These are phyloP conservation scores for Tribolium castaneum DNA, from an alignment of 1,140 invertebrate species.

Conservation along the genomic window DNA sequence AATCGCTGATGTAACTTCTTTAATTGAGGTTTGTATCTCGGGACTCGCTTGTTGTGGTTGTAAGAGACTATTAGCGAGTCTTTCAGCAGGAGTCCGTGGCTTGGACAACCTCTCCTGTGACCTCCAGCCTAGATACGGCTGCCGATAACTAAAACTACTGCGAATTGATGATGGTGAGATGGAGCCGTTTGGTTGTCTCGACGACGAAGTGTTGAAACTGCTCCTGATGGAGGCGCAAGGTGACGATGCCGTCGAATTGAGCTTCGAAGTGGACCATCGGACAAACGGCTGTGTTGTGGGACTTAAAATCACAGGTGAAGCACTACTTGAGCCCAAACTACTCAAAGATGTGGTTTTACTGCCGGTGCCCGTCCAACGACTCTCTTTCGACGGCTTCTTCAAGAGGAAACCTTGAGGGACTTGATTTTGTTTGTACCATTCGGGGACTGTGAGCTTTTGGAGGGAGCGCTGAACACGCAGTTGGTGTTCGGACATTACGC, in stretches of 20 bases:
- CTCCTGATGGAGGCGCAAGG: constrained; percentile 73
- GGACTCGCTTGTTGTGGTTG: constrained; percentile 68
- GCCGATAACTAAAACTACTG: constrained; percentile 74
- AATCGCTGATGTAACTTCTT: constrained; percentile 92
- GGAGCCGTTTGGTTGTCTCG: constrained; percentile 60
- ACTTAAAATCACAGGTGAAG: constrained; percentile 59
- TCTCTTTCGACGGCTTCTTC: constrained; percentile 53
- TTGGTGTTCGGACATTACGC: constrained; percentile 90
- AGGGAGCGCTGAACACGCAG: constrained; percentile 90
- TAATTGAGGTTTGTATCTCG: constrained; percentile 90
- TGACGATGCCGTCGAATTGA: constrained; percentile 80
- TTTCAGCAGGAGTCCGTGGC: constrained; percentile 85
- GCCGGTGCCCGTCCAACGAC: constrained; percentile 60
- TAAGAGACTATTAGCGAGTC: constrained; percentile 75
- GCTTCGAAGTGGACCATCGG: constrained; percentile 86
- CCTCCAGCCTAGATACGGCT: constrained; percentile 90
- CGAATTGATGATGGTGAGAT: constrained; percentile 65
- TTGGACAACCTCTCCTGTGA: constrained; percentile 84
- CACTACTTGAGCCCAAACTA: constrained; percentile 62
- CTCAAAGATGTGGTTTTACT: constrained; percentile 62
- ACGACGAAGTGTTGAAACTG: constrained; percentile 68
- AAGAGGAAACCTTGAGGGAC: constrained; percentile 76
- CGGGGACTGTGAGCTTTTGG: constrained; percentile 92
- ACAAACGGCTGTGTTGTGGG: constrained; percentile 70
- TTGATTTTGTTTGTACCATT: constrained; percentile 92